Base-by-base conservation (phyloP, 2,888 invertebrate species). In the Unio pictorum region DNA sequence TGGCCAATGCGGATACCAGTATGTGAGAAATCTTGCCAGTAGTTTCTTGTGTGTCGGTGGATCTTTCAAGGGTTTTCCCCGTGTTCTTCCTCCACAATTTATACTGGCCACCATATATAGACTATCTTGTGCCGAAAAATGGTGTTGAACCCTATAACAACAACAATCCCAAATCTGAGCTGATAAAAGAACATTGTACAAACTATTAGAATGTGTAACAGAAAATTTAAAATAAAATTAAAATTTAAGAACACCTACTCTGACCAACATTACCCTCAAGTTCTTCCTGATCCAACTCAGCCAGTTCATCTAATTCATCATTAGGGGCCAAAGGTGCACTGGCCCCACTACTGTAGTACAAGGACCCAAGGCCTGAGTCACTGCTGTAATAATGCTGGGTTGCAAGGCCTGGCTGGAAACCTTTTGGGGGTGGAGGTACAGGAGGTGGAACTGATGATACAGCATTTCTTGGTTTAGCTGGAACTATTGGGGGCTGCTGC, bases 311-410 rank as follows among this genome's bases (percentile, higher is more conserved):
- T 65, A 81, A 75, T 68, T 78, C 77, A 67, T 73, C 72, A 65
- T 74, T 70, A 55, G 75, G 71, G n/a, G 65, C 65, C 56, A 69
- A 74, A 63, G 74, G 71, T 23, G 71, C 73, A 54, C 76, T 78
- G 18, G 73, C 71, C 20, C 55, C 62, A 57, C 72, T 75, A 69
- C 78, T 76, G 64, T 76, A 72, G 64, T 83, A 83, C 55, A 82
- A 82, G 11, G 85, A 83, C 15, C 82, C 84, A 55, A 84, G 78
- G 23, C 83, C 84, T 4, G 85, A 83, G 74, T 85, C 85, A 71
- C 83, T 83, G 72, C 82, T 82, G 76, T 76, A 80, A 71, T 73
- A 64, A 60, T 68, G 79, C 73, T 75, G 81, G 72, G 72, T 81
- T 76, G 64, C 86, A 34, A 74, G 74, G 60, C 73, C 73, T 57